These are phyloP conservation scores for Sisor rabdophorus DNA, from an alignment of 2,113 vertebrate genomes.

Conservation along the genomic window DNA sequence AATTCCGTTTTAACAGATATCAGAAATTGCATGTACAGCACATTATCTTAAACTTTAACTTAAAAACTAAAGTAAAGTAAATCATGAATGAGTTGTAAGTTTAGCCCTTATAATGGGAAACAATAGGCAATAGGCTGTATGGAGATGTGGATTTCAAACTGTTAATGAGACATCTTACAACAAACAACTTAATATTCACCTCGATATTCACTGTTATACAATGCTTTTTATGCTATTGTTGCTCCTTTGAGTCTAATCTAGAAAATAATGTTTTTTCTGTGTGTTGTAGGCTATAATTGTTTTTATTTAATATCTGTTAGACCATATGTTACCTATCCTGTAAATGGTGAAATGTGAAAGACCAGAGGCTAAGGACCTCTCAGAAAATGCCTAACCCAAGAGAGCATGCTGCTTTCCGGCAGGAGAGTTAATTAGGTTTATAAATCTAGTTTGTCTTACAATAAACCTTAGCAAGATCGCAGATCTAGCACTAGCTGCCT, in stretches of 20 bases:
- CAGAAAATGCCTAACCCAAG: conserved; percentile 37
- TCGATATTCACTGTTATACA: background rate
- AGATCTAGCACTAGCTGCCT: background rate
- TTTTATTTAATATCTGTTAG: too few relatives aligned
- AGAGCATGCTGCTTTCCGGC: conserved; percentile 25
- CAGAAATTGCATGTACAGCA: background rate
- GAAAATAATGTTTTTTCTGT: background rate
- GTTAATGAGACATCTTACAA: too few relatives aligned
- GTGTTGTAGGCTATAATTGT: background rate
- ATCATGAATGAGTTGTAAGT: background rate
- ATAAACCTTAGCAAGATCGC: conserved; percentile 32
- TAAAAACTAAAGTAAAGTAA: too few relatives aligned
- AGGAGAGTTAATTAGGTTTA: conserved; percentile 42
- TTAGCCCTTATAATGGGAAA: background rate
- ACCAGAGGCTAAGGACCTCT: conserved; percentile 17
- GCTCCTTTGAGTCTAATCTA: background rate
- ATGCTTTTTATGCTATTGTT: background rate
- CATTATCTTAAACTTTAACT: background rate
- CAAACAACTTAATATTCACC: too few relatives aligned
- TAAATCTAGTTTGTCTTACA: conserved; percentile 48
- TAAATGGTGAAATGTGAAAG: conserved; percentile 32
- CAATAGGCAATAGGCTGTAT: background rate
- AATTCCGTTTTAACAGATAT: background rate
- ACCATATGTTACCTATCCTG: background rate
- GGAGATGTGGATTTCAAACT: background rate